phyloP scores from a whole-genome alignment of 2,797 vertebrate species.

The Paramormyrops hopkinsi region DNA sequence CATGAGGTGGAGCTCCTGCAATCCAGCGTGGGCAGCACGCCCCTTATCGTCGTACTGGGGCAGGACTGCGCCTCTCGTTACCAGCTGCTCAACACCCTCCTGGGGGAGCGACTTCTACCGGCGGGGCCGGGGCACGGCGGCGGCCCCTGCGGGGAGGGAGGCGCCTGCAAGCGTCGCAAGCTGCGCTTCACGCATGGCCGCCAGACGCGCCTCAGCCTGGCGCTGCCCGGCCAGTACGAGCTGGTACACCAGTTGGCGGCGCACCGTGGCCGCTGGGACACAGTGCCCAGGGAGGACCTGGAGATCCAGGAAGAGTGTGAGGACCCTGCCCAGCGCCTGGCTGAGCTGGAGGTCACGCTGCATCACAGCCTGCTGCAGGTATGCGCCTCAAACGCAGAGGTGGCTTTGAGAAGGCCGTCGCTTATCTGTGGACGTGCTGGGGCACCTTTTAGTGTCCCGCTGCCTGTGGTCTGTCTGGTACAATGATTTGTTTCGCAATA shows the following conservation, averaged over 20 bases:
- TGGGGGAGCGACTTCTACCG: slow-evolving; percentile 82
- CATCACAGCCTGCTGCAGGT: slow-evolving; percentile 85
- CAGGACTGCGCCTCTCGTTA: slow-evolving; percentile 83
- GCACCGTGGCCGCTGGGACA: slow-evolving; percentile 87
- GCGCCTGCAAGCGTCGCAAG: slow-evolving; percentile 74
- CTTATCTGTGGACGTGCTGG: neutral
- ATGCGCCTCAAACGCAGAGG: neutral
- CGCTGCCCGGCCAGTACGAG: slow-evolving; percentile 89
- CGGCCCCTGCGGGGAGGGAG: slow-evolving; percentile 56
- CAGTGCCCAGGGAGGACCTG: slow-evolving; percentile 84
- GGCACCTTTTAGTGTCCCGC: neutral
- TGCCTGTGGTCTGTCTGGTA: neutral
- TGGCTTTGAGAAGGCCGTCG: neutral
- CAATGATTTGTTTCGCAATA: neutral
- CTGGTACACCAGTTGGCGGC: slow-evolving; percentile 82
- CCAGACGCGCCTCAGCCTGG: slow-evolving; percentile 77
- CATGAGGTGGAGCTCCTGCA: slow-evolving; percentile 87
- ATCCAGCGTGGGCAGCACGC: slow-evolving; percentile 65
- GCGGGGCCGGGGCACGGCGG: slow-evolving; percentile 58
- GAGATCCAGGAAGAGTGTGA: slow-evolving; percentile 77
- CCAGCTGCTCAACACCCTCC: slow-evolving; percentile 78
- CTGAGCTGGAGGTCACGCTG: slow-evolving; percentile 90
- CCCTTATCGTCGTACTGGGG: slow-evolving; percentile 83
- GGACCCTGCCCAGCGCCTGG: slow-evolving; percentile 78
- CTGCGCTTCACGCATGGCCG: slow-evolving; percentile 82